Percentiles rank a stretch among this genome's conserved stretches.
Conservation (phyloP, 2,113 vertebrate genomes). For the Genyomyrus donnyi region DNA sequence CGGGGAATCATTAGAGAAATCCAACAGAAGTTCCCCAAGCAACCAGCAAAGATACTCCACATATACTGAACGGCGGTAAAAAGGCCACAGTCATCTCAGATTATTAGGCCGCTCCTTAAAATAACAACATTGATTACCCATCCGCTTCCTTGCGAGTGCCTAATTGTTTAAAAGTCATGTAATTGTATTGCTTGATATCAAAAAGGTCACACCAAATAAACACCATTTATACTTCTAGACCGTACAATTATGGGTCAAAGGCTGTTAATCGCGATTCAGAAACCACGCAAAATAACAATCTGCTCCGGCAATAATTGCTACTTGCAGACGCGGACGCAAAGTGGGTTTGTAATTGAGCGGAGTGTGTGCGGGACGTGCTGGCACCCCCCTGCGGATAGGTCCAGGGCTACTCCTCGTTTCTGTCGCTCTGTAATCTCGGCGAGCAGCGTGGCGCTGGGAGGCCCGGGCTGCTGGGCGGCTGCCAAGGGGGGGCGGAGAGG, state of each 20-base stretch:
- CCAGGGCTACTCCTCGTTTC: not conserved
- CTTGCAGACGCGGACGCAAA: not conserved
- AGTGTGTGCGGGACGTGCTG: not conserved
- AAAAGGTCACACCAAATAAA: conserved; percentile 11
- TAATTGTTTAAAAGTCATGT: conserved; percentile 14
- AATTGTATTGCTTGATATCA: not conserved
- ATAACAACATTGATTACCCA: conserved; percentile 4
- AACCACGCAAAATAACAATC: not conserved
- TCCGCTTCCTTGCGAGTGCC: not conserved
- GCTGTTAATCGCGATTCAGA: not conserved
- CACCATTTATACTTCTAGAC: not conserved
- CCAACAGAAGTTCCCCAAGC: not conserved
- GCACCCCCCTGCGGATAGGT: not conserved
- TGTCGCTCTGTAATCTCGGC: not conserved
- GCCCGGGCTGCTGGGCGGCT: not conserved
- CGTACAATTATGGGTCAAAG: not conserved
- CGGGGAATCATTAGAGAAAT: not conserved
- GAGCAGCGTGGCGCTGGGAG: not conserved
- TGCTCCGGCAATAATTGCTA: not conserved
- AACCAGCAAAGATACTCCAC: not conserved
- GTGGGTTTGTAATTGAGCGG: conserved; percentile 8
- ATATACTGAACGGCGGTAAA: not conserved
- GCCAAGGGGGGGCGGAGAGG: not conserved
- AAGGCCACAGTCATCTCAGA: not conserved
- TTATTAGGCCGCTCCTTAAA: not conserved